Base-by-base conservation (phyloP, 2,113 vertebrate genomes). In the Engystomops pustulosus region DNA sequence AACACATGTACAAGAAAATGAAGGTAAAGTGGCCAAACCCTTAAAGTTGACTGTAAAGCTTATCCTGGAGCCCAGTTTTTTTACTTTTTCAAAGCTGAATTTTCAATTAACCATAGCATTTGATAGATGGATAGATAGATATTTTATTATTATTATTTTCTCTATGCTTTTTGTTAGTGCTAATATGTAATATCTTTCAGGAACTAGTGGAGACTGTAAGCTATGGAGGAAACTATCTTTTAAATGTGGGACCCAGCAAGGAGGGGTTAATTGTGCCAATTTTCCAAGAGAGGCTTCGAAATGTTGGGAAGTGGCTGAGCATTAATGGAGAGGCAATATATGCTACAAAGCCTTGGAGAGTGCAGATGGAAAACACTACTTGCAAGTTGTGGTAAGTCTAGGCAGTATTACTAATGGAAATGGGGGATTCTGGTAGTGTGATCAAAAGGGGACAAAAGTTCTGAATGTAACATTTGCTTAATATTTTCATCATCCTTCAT, bases 181-280 rank as follows among this genome's bases (percentile, higher is more conserved):
- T 47, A 60, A 60, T 10, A 5, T 76, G 12, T 53, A 23, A 18
- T 53, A 9, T 85, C 20, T 68, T 51, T 0, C 90, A 99, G 98
- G 97, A 98, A 87, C 88, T 99, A 83, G 94, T 96, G 77, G 87
- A 86, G 68, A 95, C 95, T 0, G 96, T 99, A 58, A 94, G 95
- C 62, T 81, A 96, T 32, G 98, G 98, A 79, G 98, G 98, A 60
- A 99, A 99, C 92, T 99, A 99, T 86, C 95, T 99, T 32, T 94
- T 99, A 79, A 99, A 98, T 11, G 88, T 99, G 36, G 97, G 98
- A 0, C 96, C 98, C 58, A 97, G 95, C 1, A 89, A 96, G 27
- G 98, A 98, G 2, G 98, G 98, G 3, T 89, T 92, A 87, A 97
- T 99, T 41, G 90, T 89, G 2, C 88, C 92, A 5, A 89, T 97